phyloP scores from a whole-genome alignment of 1,140 invertebrate genomes.

The Trachymyrmex septentrionalis region DNA sequence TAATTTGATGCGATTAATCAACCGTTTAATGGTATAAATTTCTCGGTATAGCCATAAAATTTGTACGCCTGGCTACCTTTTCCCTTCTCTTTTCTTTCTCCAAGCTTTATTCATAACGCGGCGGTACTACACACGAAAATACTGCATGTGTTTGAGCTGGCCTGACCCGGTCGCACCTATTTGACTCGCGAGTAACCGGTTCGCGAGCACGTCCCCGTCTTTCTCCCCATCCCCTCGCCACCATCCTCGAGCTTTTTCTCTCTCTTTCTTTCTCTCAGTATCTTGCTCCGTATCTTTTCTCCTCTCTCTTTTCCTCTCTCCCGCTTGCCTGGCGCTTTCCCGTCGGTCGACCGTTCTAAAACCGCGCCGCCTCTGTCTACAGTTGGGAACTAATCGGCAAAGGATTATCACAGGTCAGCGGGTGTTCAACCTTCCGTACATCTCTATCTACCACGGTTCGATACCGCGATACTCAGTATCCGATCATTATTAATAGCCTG shows the following conservation, averaged over 20 bases:
- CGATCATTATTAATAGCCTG: constrained; percentile 75
- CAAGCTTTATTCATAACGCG: constrained; percentile 51
- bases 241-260: neutral
- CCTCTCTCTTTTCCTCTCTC: constrained; percentile 14
- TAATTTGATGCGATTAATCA: neutral
- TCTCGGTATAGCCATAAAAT: neutral
- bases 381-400: constrained; percentile 82
- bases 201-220: constrained; percentile 66
- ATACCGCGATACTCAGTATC: constrained; percentile 68
- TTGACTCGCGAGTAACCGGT: constrained; percentile 74
- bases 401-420: constrained; percentile 83
- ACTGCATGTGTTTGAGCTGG: constrained; percentile 64
- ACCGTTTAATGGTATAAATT: neutral
- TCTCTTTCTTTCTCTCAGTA: constrained; percentile 22
- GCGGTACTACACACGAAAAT: constrained; percentile 60
- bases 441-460: constrained; percentile 69
- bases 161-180: constrained; percentile 73
- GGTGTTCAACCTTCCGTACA: constrained; percentile 82
- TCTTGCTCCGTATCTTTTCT: constrained; percentile 8
- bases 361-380: constrained; percentile 73
- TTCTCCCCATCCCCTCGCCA: constrained; percentile 32
- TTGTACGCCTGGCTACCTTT: neutral
- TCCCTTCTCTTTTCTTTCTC: neutral
- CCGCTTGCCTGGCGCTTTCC: constrained; percentile 59
- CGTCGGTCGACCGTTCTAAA: constrained; percentile 70